Evolutionary conservation across 2,113 vertebrate genomes (phyloP).

Genomic region (Colistium nudipinnis): DNA sequence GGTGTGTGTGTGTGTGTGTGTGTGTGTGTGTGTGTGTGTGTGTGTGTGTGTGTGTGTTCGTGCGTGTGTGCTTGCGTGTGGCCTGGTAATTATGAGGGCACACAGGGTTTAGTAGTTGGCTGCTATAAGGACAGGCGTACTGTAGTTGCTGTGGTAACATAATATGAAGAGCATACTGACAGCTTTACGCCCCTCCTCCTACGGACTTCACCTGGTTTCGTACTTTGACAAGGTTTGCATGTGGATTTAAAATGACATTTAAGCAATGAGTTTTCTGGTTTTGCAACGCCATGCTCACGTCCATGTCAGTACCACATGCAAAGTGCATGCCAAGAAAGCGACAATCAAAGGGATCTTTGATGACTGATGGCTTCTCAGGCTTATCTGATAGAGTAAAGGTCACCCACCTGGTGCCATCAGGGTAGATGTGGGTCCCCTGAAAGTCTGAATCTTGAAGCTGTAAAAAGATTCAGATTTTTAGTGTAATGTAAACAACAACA

Average conservation of each 20-base stretch:
- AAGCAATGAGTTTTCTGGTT: conserved; percentile 31
- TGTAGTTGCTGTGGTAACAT: conserved; percentile 66
- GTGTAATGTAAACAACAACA: too few species aligned
- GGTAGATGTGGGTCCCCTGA: neutral
- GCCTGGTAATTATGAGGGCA: conserved; percentile 56
- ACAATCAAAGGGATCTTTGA: neutral
- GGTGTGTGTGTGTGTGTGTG: neutral
- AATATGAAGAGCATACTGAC: conserved; percentile 47
- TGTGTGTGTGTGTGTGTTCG: neutral
- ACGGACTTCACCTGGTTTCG: conserved; percentile 50
- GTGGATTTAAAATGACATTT: conserved; percentile 49
- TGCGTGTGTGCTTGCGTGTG: conserved; percentile 1
- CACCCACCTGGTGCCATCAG: conserved; percentile 12
- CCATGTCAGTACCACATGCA: conserved; percentile 6
- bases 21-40: neutral
- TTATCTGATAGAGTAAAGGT: conserved; percentile 49
- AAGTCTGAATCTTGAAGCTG: too few species aligned
- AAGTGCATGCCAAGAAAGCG: conserved; percentile 7
- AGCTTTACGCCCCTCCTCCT: conserved; percentile 25
- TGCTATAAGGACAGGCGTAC: conserved; percentile 31
- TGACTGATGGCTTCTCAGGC: conserved; percentile 22
- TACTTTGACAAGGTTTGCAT: conserved; percentile 33
- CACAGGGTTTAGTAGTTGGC: conserved; percentile 55
- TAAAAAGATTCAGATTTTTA: too few species aligned
- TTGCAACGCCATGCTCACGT: conserved; percentile 7